Evolutionary conservation across 2,888 invertebrate genomes (phyloP).

Genomic region (Apoderus coryli): DNA sequence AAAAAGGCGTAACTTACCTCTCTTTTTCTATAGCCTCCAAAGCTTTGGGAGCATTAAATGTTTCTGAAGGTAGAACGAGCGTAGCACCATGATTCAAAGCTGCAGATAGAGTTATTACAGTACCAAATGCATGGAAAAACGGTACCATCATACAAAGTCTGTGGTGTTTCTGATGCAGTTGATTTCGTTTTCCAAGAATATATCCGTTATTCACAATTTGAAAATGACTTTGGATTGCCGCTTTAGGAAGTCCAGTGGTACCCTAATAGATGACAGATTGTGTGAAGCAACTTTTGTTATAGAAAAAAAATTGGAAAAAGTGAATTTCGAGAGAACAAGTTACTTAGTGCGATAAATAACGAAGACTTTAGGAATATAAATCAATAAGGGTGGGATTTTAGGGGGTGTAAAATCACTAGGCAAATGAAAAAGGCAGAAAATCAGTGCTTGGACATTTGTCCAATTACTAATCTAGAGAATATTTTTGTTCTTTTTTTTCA

Average conservation of each 20-base stretch:
- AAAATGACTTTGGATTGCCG: slow-evolving; percentile 54
- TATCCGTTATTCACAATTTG: slow-evolving; percentile 62
- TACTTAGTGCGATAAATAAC: no score
- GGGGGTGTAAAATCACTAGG: no score
- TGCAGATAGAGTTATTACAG: slow-evolving; percentile 44
- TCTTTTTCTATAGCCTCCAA: slow-evolving; percentile 50
- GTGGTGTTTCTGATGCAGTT: slow-evolving; percentile 33
- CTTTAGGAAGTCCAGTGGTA: slow-evolving; percentile 56
- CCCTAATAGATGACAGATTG: slow-evolving; percentile 31
- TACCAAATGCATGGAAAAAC: slow-evolving; percentile 71
- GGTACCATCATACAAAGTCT: slow-evolving; percentile 54
- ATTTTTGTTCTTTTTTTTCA: no score
- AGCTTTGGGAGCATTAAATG: slow-evolving; percentile 46
- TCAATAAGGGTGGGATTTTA: no score
- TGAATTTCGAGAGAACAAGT: no score
- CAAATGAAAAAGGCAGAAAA: no score
- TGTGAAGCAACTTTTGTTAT: no score
- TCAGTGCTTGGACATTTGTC: no score
- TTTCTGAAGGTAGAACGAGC: slow-evolving; percentile 42
- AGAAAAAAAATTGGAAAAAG: no score
- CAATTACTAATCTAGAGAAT: no score
- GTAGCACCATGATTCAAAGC: slow-evolving; percentile 46
- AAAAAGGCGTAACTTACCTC: no score
- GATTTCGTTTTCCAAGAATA: slow-evolving; percentile 40
- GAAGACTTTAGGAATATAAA: no score